Base-by-base conservation (phyloP, 2,888 invertebrate genomes). In the Tetragonisca angustula region DNA sequence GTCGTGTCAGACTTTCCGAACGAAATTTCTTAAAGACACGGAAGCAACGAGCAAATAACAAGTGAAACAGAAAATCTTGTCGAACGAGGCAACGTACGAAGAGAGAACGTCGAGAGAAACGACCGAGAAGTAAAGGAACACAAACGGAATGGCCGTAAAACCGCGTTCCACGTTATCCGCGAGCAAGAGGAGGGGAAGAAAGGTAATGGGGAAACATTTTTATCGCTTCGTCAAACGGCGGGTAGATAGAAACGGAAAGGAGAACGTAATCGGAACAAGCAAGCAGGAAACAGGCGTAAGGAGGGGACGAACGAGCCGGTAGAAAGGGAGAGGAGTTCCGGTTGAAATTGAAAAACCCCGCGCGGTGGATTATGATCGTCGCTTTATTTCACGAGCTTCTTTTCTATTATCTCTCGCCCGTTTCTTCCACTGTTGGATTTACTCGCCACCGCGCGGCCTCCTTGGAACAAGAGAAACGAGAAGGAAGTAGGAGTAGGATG, bases 321-420 rank as follows among this genome's bases (percentile, higher is more conserved):
- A 43, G 81, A 78, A 81, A 75, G 69, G 84, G 86, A 78, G 84
- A 76, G 77, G 84, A 82, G 87, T 77, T 79, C 80, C 86, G 90
- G 91, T 92, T 43, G 43, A 43, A 93, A 93, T 93, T 93, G 93
- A 93, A 93, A 93, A 93, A 91, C 90, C 88, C 89, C 43, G 9
- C 43, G 87, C 87, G 90, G 90, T 90, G 91, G 89, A 91, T 90
- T 89, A 87, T 86, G 91, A 91, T 92, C 87, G 90, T 89, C 90
- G 90, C 91, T 90, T 91, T 91, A 90, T 92, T 90, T 89, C 90
- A 83, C 90, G 84, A 76, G 81, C 80, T 85, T 85, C 89, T 85
- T 86, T 76, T 86, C 87, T 90, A 89, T 88, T 88, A 89, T 91
- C 90, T 88, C 88, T 88, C 88, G 87, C 84, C 85, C 85, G 83